phyloP scores from a whole-genome alignment of 2,113 vertebrate species.

The Aviceda subcristata region DNA sequence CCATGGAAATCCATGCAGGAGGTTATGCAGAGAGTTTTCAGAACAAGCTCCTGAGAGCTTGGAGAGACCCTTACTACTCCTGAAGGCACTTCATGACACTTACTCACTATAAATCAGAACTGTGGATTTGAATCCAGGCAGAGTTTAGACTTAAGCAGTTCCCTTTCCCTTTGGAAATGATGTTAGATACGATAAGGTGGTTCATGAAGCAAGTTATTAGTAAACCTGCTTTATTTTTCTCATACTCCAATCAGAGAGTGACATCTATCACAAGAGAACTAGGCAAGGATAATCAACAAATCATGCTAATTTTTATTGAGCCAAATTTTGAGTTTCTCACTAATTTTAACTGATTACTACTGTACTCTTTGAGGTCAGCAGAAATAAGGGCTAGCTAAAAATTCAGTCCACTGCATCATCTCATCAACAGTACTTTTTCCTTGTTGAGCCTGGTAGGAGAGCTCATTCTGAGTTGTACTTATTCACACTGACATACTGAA shows the following conservation, averaged over 20 bases:
- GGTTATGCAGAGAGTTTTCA: background rate
- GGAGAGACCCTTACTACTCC: background rate
- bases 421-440: background rate
- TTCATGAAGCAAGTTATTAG: background rate
- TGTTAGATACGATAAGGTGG: background rate
- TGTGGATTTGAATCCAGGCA: background rate
- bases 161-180: background rate
- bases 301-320: background rate
- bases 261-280: background rate
- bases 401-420: background rate
- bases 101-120: background rate
- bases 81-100: background rate
- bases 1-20: background rate
- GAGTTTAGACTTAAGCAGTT: background rate
- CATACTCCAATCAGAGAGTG: background rate
- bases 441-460: background rate
- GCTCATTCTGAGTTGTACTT: background rate
- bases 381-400: background rate
- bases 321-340: background rate
- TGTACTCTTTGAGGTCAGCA: background rate
- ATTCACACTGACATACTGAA: background rate
- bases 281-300: background rate
- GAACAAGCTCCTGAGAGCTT: background rate
- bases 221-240: background rate
- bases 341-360: background rate